These are phyloP conservation scores for Narcine bancroftii DNA, from an alignment of 2,113 vertebrate genomes.

Conservation along the genomic window DNA sequence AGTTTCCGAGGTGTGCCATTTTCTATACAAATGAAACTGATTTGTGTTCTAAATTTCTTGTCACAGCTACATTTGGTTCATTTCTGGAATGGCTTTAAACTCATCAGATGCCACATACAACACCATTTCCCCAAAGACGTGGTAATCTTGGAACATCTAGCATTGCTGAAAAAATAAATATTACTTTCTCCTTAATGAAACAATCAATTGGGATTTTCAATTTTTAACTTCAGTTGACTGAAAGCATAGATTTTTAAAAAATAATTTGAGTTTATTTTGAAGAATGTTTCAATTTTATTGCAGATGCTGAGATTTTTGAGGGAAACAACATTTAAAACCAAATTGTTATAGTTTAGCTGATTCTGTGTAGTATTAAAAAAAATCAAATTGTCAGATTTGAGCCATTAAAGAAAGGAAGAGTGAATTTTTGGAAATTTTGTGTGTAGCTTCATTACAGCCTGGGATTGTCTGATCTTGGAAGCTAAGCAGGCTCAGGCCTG, in stretches of 20 bases:
- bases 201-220: background rate
- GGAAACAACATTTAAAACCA: background rate
- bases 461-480: too few species aligned
- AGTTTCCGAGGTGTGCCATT: background rate
- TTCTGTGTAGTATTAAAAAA: background rate
- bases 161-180: too few species aligned
- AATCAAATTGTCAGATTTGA: background rate
- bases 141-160: too few species aligned
- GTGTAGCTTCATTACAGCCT: background rate
- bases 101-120: too few species aligned
- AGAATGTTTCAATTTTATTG: background rate
- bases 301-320: background rate
- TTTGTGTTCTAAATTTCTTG: background rate
- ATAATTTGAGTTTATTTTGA: background rate
- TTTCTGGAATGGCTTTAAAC: too few species aligned
- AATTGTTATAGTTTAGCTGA: too few species aligned
- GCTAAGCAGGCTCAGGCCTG: too few species aligned
- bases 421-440: too few species aligned
- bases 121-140: too few species aligned
- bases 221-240: background rate
- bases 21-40: background rate
- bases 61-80: too few species aligned
- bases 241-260: background rate
- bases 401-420: background rate
- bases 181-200: background rate